Conservation (phyloP, 2,888 invertebrate species). For the Boloria selene region DNA sequence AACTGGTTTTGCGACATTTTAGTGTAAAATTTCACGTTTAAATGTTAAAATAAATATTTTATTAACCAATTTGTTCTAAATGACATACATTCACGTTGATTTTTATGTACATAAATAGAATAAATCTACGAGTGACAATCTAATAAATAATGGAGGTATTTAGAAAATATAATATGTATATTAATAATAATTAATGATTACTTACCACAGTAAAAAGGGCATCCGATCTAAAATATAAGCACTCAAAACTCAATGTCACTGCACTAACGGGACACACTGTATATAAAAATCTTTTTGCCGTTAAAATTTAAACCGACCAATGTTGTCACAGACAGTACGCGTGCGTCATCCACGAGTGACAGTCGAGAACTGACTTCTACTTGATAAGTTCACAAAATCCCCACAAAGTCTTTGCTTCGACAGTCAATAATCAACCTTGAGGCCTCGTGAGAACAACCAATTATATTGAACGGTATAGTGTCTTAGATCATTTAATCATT, state of each 20-base stretch:
- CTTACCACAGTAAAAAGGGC: constrained; percentile 58
- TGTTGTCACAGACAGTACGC: constrained; percentile 55
- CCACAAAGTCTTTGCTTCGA: constrained; percentile 42
- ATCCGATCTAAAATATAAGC: constrained; percentile 61
- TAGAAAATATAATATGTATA: constrained; percentile 9
- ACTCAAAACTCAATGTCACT: constrained; percentile 64
- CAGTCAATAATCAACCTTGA: constrained; percentile 44
- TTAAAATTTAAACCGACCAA: constrained; percentile 63
- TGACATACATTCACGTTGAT: not conserved
- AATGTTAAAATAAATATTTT: too few relatives aligned
- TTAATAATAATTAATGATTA: not conserved
- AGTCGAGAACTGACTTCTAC: constrained; percentile 63
- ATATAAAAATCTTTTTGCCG: constrained; percentile 69
- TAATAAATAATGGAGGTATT: constrained; percentile 5
- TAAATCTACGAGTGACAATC: not conserved
- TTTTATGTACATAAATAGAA: not conserved
- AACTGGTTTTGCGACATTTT: too few relatives aligned
- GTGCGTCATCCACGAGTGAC: constrained; percentile 63
- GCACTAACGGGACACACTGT: constrained; percentile 69
- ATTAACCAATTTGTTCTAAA: too few relatives aligned
- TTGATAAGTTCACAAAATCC: constrained; percentile 54
- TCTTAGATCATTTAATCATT: constrained; percentile 47
- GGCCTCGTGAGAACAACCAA: constrained; percentile 17
- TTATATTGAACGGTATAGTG: constrained; percentile 33
- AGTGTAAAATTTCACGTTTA: too few relatives aligned